Evolutionary conservation across 2,797 vertebrate genomes (phyloP).

Genomic region (Ispidina picta): DNA sequence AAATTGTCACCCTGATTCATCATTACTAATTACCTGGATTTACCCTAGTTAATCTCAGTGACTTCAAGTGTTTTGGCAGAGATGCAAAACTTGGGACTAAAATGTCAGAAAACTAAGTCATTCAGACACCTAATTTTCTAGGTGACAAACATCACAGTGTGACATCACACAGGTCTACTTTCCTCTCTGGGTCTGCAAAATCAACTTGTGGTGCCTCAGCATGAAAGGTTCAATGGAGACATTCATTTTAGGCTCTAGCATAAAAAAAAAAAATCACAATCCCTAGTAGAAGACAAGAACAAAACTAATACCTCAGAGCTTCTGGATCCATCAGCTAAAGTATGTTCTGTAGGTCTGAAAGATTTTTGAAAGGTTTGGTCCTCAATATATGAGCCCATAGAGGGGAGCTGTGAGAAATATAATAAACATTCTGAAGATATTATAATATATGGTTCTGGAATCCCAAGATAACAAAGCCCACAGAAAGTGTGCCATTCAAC

Average conservation of each 20-base stretch:
- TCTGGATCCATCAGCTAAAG: neutral
- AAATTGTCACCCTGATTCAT: neutral
- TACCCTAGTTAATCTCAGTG: neutral
- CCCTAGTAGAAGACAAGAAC: neutral
- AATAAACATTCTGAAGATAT: rapidly evolving
- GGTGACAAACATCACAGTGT: neutral
- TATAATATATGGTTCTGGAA: rapidly evolving
- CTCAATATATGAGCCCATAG: neutral
- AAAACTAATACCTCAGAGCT: neutral
- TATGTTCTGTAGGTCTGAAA: neutral
- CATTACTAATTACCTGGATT: neutral
- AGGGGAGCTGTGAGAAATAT: neutral
- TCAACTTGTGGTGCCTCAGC: neutral
- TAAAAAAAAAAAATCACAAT: neutral
- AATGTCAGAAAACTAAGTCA: neutral
- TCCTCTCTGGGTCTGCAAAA: neutral
- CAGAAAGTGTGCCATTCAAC: neutral
- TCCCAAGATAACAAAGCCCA: neutral
- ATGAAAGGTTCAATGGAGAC: neutral
- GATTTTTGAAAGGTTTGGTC: neutral
- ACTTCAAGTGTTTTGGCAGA: neutral
- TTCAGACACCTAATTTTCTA: rapidly evolving
- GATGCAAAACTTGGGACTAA: neutral
- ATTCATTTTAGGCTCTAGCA: neutral
- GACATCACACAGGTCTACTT: neutral